A percentile compares a stretch with the other conserved stretches of the same genome.
Evolutionary conservation across 2,113 vertebrate species (phyloP).

Genomic region (Apodemus speciosus): DNA sequence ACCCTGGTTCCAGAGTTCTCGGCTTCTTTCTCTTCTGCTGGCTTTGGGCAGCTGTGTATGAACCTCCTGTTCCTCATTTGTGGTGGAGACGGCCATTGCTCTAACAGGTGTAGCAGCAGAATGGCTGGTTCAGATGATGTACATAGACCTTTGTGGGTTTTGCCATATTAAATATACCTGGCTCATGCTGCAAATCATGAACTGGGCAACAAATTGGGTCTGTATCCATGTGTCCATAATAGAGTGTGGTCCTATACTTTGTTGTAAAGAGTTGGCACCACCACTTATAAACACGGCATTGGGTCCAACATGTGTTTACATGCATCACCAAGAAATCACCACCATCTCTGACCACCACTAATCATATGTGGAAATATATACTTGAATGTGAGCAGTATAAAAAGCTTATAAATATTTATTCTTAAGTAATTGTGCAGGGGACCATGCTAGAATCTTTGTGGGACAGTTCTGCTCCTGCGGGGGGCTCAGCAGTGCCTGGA

Average conservation of each 20-base stretch:
- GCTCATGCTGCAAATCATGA: neutral
- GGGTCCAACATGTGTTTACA: neutral
- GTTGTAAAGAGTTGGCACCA: neutral
- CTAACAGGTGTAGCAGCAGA: neutral
- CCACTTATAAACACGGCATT: neutral
- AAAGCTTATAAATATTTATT: neutral
- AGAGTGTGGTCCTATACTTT: too few species aligned
- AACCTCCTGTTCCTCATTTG: neutral
- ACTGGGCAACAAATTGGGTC: neutral
- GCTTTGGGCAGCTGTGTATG: neutral
- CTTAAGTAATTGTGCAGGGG: neutral
- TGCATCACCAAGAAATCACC: fast-evolving
- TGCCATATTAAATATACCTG: neutral
- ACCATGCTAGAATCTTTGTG: neutral
- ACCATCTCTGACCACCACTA: too few species aligned
- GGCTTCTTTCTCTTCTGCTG: neutral
- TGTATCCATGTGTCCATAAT: neutral
- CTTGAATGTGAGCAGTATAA: neutral
- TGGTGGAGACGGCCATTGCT: neutral
- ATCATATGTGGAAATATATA: neutral
- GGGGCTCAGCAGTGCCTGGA: neutral
- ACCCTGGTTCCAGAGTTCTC: neutral
- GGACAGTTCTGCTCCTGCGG: neutral
- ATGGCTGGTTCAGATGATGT: neutral
- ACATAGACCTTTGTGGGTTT: neutral